A percentile compares a stretch with the other conserved stretches of the same genome.
Conservation (phyloP, 2,888 invertebrate species). For the Meiosimyza platycephala region DNA sequence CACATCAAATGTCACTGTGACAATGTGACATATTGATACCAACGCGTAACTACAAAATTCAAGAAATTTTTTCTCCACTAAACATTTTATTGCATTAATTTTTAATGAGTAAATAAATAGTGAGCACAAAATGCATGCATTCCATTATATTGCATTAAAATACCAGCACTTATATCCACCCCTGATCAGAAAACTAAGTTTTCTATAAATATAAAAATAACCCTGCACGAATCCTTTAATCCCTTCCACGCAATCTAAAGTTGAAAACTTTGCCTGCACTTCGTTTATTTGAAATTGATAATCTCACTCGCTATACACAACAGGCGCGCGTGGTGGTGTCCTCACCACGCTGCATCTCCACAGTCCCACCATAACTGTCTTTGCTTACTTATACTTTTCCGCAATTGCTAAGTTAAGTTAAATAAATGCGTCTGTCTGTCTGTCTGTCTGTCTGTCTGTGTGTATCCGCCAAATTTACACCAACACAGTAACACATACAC, state of each 20-base stretch:
- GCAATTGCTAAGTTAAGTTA: background rate
- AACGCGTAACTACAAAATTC: too few species aligned
- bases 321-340: background rate
- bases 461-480: background rate
- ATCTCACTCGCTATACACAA: slow-evolving; percentile 2
- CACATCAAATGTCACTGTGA: too few species aligned
- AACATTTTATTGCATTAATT: too few species aligned
- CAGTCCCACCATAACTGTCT: background rate
- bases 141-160: too few species aligned
- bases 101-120: too few species aligned
- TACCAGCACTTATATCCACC: too few species aligned
- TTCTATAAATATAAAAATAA: too few species aligned
- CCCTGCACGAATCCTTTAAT: slow-evolving; percentile 7
- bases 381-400: background rate
- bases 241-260: slow-evolving; percentile 24
- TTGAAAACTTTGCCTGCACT: slow-evolving; percentile 26
- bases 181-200: too few species aligned
- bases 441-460: background rate
- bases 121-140: too few species aligned
- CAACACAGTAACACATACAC: background rate
- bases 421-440: background rate
- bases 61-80: too few species aligned
- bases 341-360: background rate
- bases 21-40: too few species aligned
- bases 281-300: slow-evolving; percentile 29